phyloP scores from a whole-genome alignment of 2,113 vertebrate genomes.

The Laticauda laticaudata region DNA sequence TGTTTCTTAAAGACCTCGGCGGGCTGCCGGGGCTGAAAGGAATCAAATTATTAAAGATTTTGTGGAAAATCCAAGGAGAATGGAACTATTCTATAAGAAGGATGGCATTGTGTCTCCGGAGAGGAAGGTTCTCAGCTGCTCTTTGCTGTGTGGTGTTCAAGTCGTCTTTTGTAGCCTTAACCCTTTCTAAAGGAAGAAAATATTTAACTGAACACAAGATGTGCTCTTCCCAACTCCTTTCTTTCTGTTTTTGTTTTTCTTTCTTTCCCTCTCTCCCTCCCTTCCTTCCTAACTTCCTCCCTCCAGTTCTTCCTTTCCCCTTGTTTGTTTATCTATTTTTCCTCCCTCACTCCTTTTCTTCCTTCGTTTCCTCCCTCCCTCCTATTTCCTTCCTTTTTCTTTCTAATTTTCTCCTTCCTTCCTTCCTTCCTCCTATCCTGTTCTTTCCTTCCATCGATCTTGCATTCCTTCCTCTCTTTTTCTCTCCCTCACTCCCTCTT shows the following conservation, averaged over 20 bases:
- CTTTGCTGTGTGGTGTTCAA: slow-evolving; percentile 70
- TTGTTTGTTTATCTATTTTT: too few species aligned
- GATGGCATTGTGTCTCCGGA: slow-evolving; percentile 72
- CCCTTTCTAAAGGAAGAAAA: slow-evolving; percentile 76
- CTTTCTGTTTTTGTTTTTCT: slow-evolving; percentile 15
- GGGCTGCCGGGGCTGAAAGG: slow-evolving; percentile 77
- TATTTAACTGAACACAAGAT: slow-evolving; percentile 76
- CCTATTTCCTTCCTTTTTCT: slow-evolving; percentile 23
- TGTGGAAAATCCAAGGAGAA: slow-evolving; percentile 79
- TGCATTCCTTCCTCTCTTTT: too few species aligned
- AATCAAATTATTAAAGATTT: slow-evolving; percentile 83
- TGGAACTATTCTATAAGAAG: slow-evolving; percentile 70
- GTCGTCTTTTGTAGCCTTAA: slow-evolving; percentile 72
- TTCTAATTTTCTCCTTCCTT: too few species aligned
- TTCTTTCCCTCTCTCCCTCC: background rate
- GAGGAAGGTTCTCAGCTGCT: slow-evolving; percentile 73
- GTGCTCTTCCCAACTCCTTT: slow-evolving; percentile 59
- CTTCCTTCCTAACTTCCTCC: background rate
- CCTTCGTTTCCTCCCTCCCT: slow-evolving; percentile 16
- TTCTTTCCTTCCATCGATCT: background rate
- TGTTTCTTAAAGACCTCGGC: slow-evolving; percentile 83
- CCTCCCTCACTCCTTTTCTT: background rate
- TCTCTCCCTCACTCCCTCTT: too few species aligned
- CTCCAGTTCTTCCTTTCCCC: too few species aligned
- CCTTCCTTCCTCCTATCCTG: too few species aligned